These are phyloP conservation scores for Aptenodytes patagonicus DNA, from an alignment of 2,113 vertebrate species.

Conservation along the genomic window DNA sequence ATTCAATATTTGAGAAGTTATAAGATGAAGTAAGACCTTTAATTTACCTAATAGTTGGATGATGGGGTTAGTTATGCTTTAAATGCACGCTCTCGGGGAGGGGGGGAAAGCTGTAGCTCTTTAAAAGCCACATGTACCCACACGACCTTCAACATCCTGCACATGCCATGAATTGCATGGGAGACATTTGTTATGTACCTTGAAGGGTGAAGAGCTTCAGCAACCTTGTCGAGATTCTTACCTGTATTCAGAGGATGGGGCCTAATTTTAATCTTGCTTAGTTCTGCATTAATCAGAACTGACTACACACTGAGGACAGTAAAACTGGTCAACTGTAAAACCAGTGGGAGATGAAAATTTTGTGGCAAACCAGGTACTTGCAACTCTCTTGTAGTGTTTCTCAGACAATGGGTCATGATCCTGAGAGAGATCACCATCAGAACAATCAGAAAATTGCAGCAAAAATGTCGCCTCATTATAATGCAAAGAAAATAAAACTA, in stretches of 20 bases:
- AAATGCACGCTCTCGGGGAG: not conserved
- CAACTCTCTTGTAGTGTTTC: not conserved
- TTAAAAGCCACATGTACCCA: not conserved
- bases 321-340: slow-evolving; percentile 8
- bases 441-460: not conserved
- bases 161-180: not conserved
- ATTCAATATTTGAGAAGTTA: not conserved
- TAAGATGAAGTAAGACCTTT: not conserved
- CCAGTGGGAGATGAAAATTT: not conserved
- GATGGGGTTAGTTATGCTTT: not conserved
- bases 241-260: not conserved
- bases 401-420: not conserved
- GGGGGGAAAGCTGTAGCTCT: not conserved
- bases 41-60: not conserved
- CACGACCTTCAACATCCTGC: not conserved
- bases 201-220: slow-evolving; percentile 15
- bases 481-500: not conserved
- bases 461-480: not conserved
- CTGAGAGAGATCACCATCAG: not conserved
- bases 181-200: not conserved
- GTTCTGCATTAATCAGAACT: slow-evolving; percentile 17
- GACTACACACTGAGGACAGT: not conserved
- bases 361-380: not conserved
- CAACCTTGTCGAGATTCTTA: slow-evolving; percentile 11
- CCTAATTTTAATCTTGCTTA: slow-evolving; percentile 54